Percentiles rank a stretch among this genome's conserved stretches.
Conservation (phyloP, 2,113 vertebrate genomes). For the Nothoprocta perdicaria region DNA sequence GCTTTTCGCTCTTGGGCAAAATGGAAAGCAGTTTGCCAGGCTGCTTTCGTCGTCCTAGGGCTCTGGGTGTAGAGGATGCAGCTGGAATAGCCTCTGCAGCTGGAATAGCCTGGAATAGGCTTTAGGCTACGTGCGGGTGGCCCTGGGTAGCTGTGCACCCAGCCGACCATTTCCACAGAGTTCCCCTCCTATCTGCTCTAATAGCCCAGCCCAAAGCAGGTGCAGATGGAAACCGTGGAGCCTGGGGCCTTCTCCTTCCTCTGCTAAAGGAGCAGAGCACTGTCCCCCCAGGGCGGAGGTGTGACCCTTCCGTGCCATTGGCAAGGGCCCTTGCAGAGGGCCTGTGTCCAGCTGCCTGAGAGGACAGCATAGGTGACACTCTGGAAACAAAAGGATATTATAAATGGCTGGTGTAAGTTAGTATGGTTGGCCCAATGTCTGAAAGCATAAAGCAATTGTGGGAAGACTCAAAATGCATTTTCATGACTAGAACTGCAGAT, state of each 20-base stretch:
- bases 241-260: neutral
- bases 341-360: rapidly evolving
- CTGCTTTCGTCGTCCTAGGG: neutral
- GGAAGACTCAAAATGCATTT: neutral
- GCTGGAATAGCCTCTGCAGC: neutral
- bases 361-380: neutral
- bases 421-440: neutral
- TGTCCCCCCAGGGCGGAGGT: rapidly evolving
- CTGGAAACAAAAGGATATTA: rapidly evolving
- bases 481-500: neutral
- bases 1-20: neutral
- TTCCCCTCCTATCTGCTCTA: neutral
- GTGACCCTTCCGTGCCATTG: neutral
- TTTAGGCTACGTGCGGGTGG: neutral
- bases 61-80: neutral
- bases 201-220: neutral
- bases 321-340: neutral
- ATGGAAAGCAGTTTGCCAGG: neutral
- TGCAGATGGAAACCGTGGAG: neutral
- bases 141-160: neutral
- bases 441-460: neutral
- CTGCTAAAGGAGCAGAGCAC: neutral
- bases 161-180: neutral
- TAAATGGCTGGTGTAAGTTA: neutral
- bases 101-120: neutral